Conservation (phyloP, 2,888 invertebrate genomes). For the Carpatolechia fugitivella region DNA sequence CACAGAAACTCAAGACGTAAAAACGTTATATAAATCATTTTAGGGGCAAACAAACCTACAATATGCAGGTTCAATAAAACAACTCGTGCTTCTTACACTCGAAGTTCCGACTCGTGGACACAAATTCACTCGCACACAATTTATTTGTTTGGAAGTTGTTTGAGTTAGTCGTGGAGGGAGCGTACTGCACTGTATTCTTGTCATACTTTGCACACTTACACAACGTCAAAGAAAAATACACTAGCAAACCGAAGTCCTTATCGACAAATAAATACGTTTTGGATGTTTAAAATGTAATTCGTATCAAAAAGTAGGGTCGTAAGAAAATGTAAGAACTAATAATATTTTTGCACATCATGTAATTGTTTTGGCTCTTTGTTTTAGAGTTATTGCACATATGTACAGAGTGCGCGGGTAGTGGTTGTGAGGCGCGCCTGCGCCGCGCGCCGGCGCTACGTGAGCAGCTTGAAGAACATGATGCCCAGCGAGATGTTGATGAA, state of each 20-base stretch:
- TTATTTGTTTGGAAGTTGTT: slow-evolving; percentile 35
- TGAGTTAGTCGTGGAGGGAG: slow-evolving; percentile 49
- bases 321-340: slow-evolving; percentile 37
- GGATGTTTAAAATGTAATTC: slow-evolving; percentile 45
- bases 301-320: slow-evolving; percentile 47
- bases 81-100: slow-evolving; percentile 59
- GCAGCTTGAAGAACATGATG: slow-evolving; percentile 96
- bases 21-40: slow-evolving; percentile 28
- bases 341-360: slow-evolving; percentile 49
- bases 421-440: slow-evolving; percentile 58
- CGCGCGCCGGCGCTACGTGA: slow-evolving; percentile 90
- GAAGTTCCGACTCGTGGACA: slow-evolving; percentile 53
- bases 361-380: slow-evolving; percentile 51
- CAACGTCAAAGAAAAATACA: slow-evolving; percentile 64
- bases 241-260: slow-evolving; percentile 70
- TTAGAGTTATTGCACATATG: slow-evolving; percentile 51
- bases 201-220: slow-evolving; percentile 64
- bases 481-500: slow-evolving; percentile 96
- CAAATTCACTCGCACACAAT: slow-evolving; percentile 63
- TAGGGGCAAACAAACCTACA: slow-evolving; percentile 56
- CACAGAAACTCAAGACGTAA: slow-evolving; percentile 12
- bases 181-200: slow-evolving; percentile 52
- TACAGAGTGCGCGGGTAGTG: slow-evolving; percentile 51
- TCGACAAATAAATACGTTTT: slow-evolving; percentile 50
- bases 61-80: slow-evolving; percentile 66